Evolutionary conservation across 1,140 invertebrate genomes (phyloP), one percentile per base, ranked within the genome.

Genomic region (Planococcus citri): DNA sequence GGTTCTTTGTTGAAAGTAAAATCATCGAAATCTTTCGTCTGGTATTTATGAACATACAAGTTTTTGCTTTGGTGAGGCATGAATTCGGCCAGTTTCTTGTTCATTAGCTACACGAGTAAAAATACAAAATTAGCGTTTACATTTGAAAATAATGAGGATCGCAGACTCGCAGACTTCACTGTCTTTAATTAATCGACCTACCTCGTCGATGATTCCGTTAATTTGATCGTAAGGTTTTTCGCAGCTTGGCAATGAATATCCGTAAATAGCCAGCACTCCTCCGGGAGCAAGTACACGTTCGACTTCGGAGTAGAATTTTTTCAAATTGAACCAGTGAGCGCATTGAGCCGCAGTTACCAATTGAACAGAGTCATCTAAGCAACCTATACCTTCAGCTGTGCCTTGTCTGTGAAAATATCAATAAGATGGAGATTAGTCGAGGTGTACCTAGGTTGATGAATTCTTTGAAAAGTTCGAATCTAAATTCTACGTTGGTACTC

Each of bases 301-400:
- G 1, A 75, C 78, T 74, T 83, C 82, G 24, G 72, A 70, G 70
- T 78, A 82, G 73, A 83, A 83, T 67, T 74, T 75, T 1, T 76
- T 75, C 12, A 78, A 58, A 71, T 83, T 76, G 72, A 83, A 78
- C 82, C 82, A 83, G 70, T 83, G 82, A 64, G 78, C 73, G 17
- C 79, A 76, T 60, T 78, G 76, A 1, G 75, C 76, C 6, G 78
- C 75, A 12, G 78, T 80, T 6, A 82, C 72, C 60, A 83, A 70
- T 33, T 82, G 78, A 12, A 78, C 77, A 33, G 76, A 78, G 9
- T 27, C 38, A 57, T 76, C 72, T 37, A 73, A 8, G 64, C 78
- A 74, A 27, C 74, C 71, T 3, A 80, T 73, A 12, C 74, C 70
- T 70, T 81, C 79, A 20, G 79, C 80, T 20, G 74, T 60, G 24